Percentiles rank a stretch among this genome's conserved stretches.
phyloP scores from a whole-genome alignment of 2,888 invertebrate species.

The Zaprionus bogoriensis region DNA sequence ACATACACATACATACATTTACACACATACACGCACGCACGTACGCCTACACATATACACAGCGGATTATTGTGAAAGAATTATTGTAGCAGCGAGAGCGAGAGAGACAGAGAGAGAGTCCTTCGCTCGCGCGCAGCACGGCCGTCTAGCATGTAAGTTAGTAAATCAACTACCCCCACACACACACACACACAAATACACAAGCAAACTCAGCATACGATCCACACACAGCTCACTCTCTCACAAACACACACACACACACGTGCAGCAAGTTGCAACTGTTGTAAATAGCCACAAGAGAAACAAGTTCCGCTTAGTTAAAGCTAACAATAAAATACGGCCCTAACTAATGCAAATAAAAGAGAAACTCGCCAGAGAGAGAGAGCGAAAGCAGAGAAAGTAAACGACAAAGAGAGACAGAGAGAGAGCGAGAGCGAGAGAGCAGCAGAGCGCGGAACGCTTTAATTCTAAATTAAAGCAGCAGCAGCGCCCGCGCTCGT shows the following conservation, averaged over 20 bases:
- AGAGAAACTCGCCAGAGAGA: conserved; percentile 19
- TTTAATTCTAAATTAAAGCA: conserved; percentile 70
- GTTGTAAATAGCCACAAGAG: conserved; percentile 57
- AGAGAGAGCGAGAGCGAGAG: conserved; percentile 1
- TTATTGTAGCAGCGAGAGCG: conserved; percentile 14
- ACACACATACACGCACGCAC: conserved; percentile 11
- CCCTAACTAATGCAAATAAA: conserved; percentile 58
- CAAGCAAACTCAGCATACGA: no score
- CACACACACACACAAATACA: conserved; percentile 13
- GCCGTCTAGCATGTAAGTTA: conserved; percentile 73
- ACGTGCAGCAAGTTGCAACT: conserved; percentile 26
- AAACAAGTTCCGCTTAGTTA: conserved; percentile 71
- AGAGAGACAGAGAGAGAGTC: no score
- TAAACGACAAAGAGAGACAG: conserved; percentile 15
- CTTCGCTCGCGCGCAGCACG: conserved; percentile 37
- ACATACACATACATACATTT: conserved; percentile 5
- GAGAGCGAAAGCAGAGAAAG: conserved; percentile 16
- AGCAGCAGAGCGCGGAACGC: conserved; percentile 25
- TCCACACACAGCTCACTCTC: conserved; percentile 28
- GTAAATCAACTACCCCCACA: conserved; percentile 63
- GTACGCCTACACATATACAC: conserved; percentile 9
- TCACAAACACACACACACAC: conserved; percentile 12
- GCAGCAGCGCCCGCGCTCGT: conserved; percentile 3
- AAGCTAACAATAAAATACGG: conserved; percentile 36
- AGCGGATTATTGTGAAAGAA: conserved; percentile 25